Evolutionary conservation across 2,888 invertebrate genomes (phyloP).

Genomic region (Acronicta aceris): DNA sequence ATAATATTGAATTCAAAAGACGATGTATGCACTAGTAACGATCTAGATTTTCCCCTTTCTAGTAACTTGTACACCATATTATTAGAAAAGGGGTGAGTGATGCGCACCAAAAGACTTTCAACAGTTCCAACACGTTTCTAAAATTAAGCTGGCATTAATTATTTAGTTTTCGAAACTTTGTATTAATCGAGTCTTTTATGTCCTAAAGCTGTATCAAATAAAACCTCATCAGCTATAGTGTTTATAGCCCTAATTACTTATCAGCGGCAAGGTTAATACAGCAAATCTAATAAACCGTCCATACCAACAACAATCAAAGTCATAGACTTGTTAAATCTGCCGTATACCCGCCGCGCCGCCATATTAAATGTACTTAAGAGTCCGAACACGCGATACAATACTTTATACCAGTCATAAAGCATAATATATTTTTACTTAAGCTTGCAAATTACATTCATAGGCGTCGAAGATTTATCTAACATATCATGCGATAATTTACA

Average conservation of each 20-base stretch:
- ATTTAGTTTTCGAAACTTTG: no score
- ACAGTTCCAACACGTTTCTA: no score
- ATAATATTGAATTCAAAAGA: neutral
- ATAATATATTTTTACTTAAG: slow-evolving; percentile 43
- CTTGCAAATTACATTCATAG: slow-evolving; percentile 53
- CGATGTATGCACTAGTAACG: no score
- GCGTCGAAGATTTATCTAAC: slow-evolving; percentile 44
- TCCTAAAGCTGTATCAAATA: no score
- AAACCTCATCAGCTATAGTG: no score
- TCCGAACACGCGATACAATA: slow-evolving; percentile 26
- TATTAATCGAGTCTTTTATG: no score
- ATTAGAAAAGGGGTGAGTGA: no score
- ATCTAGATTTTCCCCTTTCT: no score
- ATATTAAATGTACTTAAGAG: slow-evolving; percentile 10
- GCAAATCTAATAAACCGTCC: neutral
- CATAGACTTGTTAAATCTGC: neutral
- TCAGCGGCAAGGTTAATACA: neutral
- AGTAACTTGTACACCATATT: no score
- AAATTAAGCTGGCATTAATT: no score
- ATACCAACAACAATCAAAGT: no score
- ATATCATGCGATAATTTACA: slow-evolving; percentile 43
- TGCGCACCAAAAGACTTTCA: neutral
- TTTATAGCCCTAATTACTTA: no score
- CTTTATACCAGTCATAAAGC: slow-evolving; percentile 35
- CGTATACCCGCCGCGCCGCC: neutral